phyloP scores from a whole-genome alignment of 1,140 invertebrate genomes.

The Macrobrachium rosenbergii region DNA sequence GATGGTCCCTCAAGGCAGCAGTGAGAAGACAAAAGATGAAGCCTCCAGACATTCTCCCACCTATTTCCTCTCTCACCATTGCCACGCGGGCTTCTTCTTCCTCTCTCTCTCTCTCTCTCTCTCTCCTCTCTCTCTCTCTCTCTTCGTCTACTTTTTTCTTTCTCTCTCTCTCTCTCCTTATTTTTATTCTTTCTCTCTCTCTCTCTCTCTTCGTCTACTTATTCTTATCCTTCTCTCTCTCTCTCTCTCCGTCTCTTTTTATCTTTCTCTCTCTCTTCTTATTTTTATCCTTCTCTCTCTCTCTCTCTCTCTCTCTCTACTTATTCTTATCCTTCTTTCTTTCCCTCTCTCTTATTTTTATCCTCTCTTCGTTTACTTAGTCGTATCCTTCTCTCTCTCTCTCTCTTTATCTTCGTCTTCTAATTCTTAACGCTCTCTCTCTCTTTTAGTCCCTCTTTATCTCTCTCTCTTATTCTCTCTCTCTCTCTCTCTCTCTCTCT shows the following conservation, averaged over 20 bases:
- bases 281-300: background rate
- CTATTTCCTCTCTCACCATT: background rate
- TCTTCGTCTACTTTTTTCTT: no score
- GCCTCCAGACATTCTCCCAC: background rate
- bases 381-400: background rate
- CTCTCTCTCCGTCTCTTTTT: no score
- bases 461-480: constrained; percentile 11
- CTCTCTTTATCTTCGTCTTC: background rate
- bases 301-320: constrained; percentile 20
- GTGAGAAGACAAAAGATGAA: constrained; percentile 6
- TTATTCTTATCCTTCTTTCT: background rate
- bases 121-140: background rate
- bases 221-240: no score
- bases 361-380: background rate
- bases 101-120: background rate
- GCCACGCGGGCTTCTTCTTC: background rate
- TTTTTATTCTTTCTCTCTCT: background rate
- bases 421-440: background rate
- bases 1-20: background rate
- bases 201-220: no score
- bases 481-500: constrained; percentile 23
- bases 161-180: constrained; percentile 3
- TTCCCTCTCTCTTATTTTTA: background rate
- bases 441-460: background rate
- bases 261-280: background rate